Base-by-base conservation (phyloP, 2,113 vertebrate species). In the Chrysochloris asiatica region DNA sequence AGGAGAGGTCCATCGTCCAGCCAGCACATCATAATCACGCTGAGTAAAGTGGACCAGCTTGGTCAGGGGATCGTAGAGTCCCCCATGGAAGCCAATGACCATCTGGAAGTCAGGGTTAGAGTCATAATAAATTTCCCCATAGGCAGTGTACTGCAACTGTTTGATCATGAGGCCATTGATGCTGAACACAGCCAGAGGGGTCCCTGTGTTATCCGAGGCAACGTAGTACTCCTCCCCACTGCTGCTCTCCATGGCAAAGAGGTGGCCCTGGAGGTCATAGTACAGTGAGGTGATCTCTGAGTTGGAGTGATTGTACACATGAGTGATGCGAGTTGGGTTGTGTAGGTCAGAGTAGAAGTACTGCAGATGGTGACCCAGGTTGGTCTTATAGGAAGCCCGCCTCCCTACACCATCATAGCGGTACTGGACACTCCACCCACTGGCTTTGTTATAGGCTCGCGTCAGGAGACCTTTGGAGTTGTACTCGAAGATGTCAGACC, bases 171-270 rank as follows among this genome's bases (percentile, higher is more conserved):
- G 99, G 3, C 99, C 99, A 0, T 99, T 99, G 98, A 99, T 99
- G 97, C 99, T 99, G 98, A 99, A 99, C 86, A 99, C 99, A 0
- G 99, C 99, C 90, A 99, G 95, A 0, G 99, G 99, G 6, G 99
- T 99, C 83, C 99, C 99, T 0, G 99, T 99, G 98, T 99, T 99
- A 96, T 99, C 99, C 0, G 99, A 99, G 41, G 99, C 99, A 0
- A 99, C 99, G 0, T 99, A 99, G 90, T 99, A 99, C 91, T 99
- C 99, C 95, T 99, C 99, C 50, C 99, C 99, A 0, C 98, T 99
- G 98, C 99, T 99, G 94, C 99, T 99, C 97, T 99, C 99, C 99
- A 99, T 99, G 83, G 99, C 99, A 83, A 99, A 99, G 93, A 99
- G 98, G 96, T 99, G 99, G 33, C 99, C 99, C 97, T 99, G 99